phyloP scores from a whole-genome alignment of 2,888 invertebrate species.

The Cantharis rufa region DNA sequence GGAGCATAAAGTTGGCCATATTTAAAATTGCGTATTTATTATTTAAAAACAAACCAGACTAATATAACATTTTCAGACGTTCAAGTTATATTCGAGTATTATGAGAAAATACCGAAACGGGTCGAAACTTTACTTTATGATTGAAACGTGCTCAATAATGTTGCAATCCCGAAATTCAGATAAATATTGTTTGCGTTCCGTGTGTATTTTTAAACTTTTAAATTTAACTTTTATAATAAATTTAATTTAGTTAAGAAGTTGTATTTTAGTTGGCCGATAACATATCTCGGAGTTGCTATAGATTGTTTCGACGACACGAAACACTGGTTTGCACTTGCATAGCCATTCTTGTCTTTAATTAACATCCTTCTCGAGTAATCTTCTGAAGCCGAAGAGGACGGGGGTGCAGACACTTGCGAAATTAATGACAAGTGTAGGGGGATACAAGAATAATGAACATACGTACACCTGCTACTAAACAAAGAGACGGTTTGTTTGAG shows the following conservation, averaged over 20 bases:
- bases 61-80: not conserved
- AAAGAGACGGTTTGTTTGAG: constrained; percentile 37
- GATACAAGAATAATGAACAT: constrained; percentile 45
- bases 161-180: not conserved
- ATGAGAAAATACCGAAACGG: not conserved
- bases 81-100: not conserved
- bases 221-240: not conserved
- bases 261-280: not conserved
- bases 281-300: not conserved
- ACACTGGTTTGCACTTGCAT: constrained; percentile 43
- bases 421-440: constrained; percentile 37
- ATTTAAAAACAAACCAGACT: not conserved
- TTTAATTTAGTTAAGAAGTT: not conserved
- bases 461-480: constrained; percentile 45
- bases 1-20: not conserved
- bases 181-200: not conserved
- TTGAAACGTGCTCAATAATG: not conserved
- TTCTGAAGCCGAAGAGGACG: constrained; percentile 54
- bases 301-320: not conserved
- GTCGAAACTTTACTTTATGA: not conserved
- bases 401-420: constrained; percentile 55
- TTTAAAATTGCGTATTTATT: not conserved
- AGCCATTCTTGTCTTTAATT: constrained; percentile 40
- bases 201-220: not conserved
- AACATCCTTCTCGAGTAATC: constrained; percentile 48